Evolutionary conservation across 2,888 invertebrate species (phyloP).

Genomic region (Dicyrtomina minuta): DNA sequence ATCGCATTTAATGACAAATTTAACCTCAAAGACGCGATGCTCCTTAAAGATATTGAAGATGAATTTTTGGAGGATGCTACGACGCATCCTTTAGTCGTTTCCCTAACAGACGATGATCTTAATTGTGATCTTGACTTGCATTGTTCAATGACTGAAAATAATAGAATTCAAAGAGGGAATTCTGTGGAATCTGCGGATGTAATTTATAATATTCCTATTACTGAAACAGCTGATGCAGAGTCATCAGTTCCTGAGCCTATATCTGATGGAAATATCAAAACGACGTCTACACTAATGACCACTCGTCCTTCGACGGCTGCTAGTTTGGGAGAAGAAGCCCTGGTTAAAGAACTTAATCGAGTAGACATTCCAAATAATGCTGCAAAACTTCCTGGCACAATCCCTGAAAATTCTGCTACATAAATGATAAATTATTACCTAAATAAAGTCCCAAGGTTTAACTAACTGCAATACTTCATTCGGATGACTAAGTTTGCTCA

Average conservation of each 20-base stretch:
- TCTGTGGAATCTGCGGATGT: neutral
- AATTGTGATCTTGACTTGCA: no score
- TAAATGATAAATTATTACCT: neutral
- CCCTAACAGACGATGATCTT: no score
- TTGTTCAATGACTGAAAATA: no score
- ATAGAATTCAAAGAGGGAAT: neutral
- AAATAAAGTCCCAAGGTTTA: neutral
- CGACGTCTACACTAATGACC: neutral
- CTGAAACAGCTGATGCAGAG: neutral
- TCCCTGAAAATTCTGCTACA: no score
- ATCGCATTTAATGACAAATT: neutral
- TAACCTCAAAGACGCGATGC: no score
- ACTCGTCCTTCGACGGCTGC: constrained; percentile 2
- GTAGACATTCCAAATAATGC: constrained; percentile 20
- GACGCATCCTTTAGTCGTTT: no score
- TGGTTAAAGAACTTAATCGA: constrained; percentile 11
- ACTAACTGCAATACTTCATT: no score
- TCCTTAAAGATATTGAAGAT: no score
- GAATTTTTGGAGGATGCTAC: no score
- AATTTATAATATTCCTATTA: neutral
- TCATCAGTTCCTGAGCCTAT: neutral
- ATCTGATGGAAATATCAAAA: neutral
- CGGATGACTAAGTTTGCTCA: no score
- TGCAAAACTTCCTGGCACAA: constrained; percentile 13
- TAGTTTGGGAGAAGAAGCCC: constrained; percentile 14